Base-by-base conservation (phyloP, 2,113 vertebrate genomes). In the Paraplagusia blochii region DNA sequence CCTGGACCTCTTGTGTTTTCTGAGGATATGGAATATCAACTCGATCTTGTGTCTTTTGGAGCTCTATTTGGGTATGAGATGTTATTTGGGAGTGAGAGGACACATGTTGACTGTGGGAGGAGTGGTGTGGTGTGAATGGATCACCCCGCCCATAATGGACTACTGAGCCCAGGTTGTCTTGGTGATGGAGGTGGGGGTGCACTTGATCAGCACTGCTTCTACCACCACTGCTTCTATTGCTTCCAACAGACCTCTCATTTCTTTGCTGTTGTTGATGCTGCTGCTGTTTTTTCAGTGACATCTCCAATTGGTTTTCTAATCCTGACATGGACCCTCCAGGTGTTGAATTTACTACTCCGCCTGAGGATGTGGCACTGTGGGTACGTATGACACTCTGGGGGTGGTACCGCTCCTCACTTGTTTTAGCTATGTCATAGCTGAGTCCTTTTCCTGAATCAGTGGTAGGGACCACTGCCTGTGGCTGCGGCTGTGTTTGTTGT, bases 321-420 rank as follows among this genome's bases (percentile, higher is more conserved):
- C 86, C 88, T 6, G 89, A 80, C 46, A 88, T 85, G 15, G 80
- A 79, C 15, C 73, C 88, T 38, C 61, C 87, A 19, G 85, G 83
- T 22, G 83, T 89, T n/a, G 84, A 46, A 16, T 85, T 88, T 12
- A 81, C 78, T 7, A 80, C 87, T 13, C 87, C 85, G 5, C 81
- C 68, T 22, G 83, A 91, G 12, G 90, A 79, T 8, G 87, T 95
- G 62, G 94, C 94, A 61, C 88, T 91, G 40, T 95, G 95, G 60
- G 94, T 95, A 1, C 95, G 91, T 72, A 96, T 96, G 50, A 97
- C 95, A 3, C 95, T 97, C 68, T 96, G 95, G 11, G 95, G 91
- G 13, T 96, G 95, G 80, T 95, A 96, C 2, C 95, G 78, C 81
- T 90, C 94, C 77, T 89, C 93, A 1, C 90, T 88, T 59, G 84